Conservation (phyloP, 2,888 invertebrate species). For the Anthrax anthrax region DNA sequence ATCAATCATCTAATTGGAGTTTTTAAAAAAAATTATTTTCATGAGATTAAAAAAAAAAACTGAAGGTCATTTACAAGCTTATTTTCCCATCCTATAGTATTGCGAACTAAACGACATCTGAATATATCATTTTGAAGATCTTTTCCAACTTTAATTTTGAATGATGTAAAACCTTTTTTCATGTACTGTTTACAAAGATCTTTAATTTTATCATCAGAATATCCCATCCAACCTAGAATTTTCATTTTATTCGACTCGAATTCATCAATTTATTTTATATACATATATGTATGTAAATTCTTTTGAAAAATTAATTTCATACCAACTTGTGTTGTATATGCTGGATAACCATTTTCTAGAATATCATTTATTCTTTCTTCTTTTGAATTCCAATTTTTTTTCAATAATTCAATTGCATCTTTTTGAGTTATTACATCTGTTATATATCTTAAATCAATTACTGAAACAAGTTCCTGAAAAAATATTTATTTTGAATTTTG, state of each 20-base stretch:
- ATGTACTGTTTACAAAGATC: constrained; percentile 57
- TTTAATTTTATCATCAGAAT: constrained; percentile 59
- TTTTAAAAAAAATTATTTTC: too few relatives aligned
- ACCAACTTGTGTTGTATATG: constrained; percentile 76
- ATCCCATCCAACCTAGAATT: constrained; percentile 68
- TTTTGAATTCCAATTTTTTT: constrained; percentile 42
- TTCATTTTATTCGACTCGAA: not conserved
- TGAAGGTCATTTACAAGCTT: constrained; percentile 31
- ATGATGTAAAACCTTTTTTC: constrained; percentile 60
- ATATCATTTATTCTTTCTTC: constrained; percentile 48
- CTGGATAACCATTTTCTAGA: constrained; percentile 58
- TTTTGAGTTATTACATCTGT: constrained; percentile 69
- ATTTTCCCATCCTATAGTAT: constrained; percentile 60
- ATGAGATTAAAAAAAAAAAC: not conserved
- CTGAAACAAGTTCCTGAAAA: constrained; percentile 45
- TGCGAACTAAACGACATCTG: constrained; percentile 56
- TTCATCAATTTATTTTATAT: not conserved
- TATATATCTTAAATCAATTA: constrained; percentile 75
- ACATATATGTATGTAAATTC: not conserved
- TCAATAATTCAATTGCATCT: constrained; percentile 60
- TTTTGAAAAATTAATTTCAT: constrained; percentile 15
- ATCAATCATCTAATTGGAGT: constrained; percentile 66
- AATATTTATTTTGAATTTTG: too few relatives aligned
- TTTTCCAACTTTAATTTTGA: constrained; percentile 83
- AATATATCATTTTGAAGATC: constrained; percentile 61